These are phyloP conservation scores for Hippopotamus amphibius DNA, from an alignment of 2,113 vertebrate genomes.

Conservation along the genomic window DNA sequence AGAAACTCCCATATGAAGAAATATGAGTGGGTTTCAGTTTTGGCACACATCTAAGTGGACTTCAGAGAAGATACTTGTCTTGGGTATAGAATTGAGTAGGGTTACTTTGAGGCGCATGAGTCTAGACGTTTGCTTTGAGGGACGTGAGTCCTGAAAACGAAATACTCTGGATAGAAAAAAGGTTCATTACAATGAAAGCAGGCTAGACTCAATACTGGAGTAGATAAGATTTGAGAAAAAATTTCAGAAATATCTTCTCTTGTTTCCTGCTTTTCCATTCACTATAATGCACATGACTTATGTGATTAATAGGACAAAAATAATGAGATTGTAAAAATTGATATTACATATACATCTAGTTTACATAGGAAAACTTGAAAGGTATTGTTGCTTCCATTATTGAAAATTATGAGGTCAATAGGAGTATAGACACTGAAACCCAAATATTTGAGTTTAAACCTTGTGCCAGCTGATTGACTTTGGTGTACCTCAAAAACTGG, in stretches of 20 bases:
- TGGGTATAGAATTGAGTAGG: neutral
- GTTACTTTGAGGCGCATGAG: neutral
- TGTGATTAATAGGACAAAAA: neutral
- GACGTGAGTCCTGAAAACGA: neutral
- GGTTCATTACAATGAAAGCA: neutral
- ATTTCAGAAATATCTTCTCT: neutral
- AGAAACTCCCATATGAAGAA: neutral
- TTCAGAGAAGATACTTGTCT: neutral
- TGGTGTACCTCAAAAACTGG: no score
- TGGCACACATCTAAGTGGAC: neutral
- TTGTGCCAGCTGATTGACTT: neutral
- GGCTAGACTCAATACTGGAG: neutral
- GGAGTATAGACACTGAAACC: neutral
- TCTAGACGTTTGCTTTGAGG: neutral
- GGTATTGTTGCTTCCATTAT: neutral
- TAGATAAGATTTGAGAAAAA: neutral
- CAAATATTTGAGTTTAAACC: neutral
- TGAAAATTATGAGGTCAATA: neutral
- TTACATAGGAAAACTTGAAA: neutral
- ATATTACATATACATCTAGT: neutral
- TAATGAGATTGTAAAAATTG: neutral
- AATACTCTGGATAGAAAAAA: neutral
- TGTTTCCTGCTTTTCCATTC: neutral
- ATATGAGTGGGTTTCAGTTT: neutral
- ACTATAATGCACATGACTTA: neutral